Conservation (phyloP, 2,888 invertebrate species). For the Pterostichus niger region DNA sequence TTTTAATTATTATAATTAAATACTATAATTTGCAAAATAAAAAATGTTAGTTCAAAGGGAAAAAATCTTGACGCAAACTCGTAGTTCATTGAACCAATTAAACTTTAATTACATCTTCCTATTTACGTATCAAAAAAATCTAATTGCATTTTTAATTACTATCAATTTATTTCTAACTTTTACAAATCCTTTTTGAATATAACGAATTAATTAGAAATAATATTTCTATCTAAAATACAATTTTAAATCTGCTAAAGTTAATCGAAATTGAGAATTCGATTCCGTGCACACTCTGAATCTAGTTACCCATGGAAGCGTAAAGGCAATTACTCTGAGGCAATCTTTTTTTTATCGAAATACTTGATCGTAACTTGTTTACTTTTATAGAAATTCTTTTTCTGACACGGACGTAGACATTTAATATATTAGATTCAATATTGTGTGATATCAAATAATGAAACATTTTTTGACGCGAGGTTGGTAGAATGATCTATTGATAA, state of each 20-base stretch:
- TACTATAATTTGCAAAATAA: neutral
- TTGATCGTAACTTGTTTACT: slow-evolving; percentile 33
- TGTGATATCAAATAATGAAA: slow-evolving; percentile 36
- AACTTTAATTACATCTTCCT: neutral
- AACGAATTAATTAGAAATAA: neutral
- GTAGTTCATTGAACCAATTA: slow-evolving; percentile 27
- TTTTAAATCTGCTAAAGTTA: neutral
- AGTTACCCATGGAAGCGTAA: slow-evolving; percentile 32
- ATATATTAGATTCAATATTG: slow-evolving; percentile 30
- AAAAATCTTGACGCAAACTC: neutral
- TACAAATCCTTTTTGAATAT: neutral
- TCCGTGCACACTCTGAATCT: neutral
- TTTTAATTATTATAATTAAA: neutral
- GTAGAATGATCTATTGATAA: slow-evolving; percentile 9
- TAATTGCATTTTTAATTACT: slow-evolving; percentile 34
- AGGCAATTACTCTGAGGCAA: slow-evolving; percentile 21
- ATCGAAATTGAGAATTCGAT: neutral
- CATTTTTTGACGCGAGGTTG: neutral
- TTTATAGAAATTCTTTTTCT: slow-evolving; percentile 19
- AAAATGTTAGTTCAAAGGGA: neutral
- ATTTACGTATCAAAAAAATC: neutral
- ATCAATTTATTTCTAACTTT: neutral
- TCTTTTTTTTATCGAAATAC: slow-evolving; percentile 16
- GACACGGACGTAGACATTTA: slow-evolving; percentile 6
- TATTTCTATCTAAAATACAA: neutral